phyloP scores from a whole-genome alignment of 2,113 vertebrate species.

The Stigmatopora argus region DNA sequence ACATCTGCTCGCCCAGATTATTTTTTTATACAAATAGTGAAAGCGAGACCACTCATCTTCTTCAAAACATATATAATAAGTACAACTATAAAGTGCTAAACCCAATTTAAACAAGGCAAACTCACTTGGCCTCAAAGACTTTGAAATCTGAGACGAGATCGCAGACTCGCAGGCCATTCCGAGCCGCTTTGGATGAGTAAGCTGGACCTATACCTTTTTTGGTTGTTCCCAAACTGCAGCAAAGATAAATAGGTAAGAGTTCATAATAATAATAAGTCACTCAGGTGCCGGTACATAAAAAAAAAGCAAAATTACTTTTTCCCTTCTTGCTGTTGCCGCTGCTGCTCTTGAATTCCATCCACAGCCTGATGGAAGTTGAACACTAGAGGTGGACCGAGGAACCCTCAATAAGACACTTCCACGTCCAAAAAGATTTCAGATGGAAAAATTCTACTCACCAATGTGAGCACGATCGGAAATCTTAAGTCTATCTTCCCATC shows the following conservation, averaged over 20 bases:
- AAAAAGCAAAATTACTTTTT: constrained; percentile 65
- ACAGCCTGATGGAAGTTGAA: constrained; percentile 80
- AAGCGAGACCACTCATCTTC: no score
- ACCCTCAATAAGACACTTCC: not conserved
- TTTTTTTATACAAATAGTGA: no score
- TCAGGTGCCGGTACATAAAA: not conserved
- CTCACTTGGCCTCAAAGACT: constrained; percentile 76
- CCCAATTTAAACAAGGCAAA: not conserved
- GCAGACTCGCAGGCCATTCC: constrained; percentile 75
- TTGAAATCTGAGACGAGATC: constrained; percentile 75
- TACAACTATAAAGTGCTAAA: no score
- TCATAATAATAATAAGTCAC: not conserved
- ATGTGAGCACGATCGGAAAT: constrained; percentile 79
- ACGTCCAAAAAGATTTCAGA: not conserved
- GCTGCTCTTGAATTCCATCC: constrained; percentile 76
- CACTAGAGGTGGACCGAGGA: constrained; percentile 48
- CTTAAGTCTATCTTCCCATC: constrained; percentile 75
- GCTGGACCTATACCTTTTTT: constrained; percentile 79
- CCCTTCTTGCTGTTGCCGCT: constrained; percentile 74
- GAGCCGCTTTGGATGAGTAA: constrained; percentile 79
- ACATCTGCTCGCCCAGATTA: no score
- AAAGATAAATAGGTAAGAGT: constrained; percentile 4
- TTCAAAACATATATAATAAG: no score
- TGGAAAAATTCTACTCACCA: constrained; percentile 48
- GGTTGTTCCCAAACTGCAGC: constrained; percentile 74